Base-by-base conservation (phyloP, 2,113 vertebrate species). In the Psophia crepitans region DNA sequence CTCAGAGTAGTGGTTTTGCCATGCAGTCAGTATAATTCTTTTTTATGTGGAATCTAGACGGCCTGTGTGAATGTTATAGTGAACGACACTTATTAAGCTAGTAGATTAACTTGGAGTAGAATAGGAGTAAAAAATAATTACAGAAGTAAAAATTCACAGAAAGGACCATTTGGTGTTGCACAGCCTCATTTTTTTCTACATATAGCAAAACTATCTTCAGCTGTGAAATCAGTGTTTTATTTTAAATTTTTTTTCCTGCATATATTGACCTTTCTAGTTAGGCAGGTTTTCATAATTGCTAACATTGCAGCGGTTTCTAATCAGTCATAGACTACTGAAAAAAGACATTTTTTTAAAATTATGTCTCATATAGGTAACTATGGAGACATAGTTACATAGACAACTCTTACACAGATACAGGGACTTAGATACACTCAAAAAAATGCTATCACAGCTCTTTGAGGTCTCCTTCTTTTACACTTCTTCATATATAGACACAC, bases 111-210 rank as follows among this genome's bases (percentile, higher is more conserved):
- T 61, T 86, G 49, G n/a, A 73, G 65, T 21, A 89, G 57, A 85
- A 76, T 43, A 87, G 39, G 11, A 60, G 2, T 49, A 57, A 49
- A 92, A 89, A 82, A 73, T 79, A 73, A 93, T 78, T 80, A 26
- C 33, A 69, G 58, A 63, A 95, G n/a, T 56, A 80, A 90, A 95
- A 82, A 94, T 66, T 70, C 95, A 74, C 24, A 79, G 41, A 93
- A 92, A 58, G 16, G 26, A 94, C 60, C 7, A 43, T 80, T 61
- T 69, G 23, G 60, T 70, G 30, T 27, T 69, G 12, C 8, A 22
- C 0, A 2, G 18, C 14, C 9, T 84, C 11, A 70, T 0, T 87
- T 77, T 77, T 95, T 90, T 90, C n/a, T 19, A 39, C 4, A 53
- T 44, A 7, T 51, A 51, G 8, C 22, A 82, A 89, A 91, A 48